Evolutionary conservation across 1,140 invertebrate genomes (phyloP).

Genomic region (Elysia chlorotica): DNA sequence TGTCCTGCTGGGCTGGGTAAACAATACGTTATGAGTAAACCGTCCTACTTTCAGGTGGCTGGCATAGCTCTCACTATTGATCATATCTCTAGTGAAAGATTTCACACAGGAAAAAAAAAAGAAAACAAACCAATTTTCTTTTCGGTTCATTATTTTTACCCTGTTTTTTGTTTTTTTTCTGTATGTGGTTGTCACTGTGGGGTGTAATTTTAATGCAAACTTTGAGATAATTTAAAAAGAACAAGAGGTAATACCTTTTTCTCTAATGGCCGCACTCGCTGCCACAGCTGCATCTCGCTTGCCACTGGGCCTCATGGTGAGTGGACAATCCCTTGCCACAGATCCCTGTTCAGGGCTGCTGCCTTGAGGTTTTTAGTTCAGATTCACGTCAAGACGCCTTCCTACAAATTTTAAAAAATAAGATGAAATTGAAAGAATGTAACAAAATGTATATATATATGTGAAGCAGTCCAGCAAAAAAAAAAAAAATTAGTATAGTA

Average conservation of each 20-base stretch:
- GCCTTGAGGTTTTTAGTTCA: neutral
- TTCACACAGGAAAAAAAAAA: neutral
- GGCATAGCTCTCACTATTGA: neutral
- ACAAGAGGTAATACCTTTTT: slow-evolving; percentile 9
- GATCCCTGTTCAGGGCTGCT: neutral
- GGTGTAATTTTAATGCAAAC: no score
- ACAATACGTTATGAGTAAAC: no score
- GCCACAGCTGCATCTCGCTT: slow-evolving; percentile 18
- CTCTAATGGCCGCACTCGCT: slow-evolving; percentile 8
- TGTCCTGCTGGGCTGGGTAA: no score
- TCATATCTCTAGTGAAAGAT: neutral
- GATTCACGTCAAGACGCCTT: slow-evolving; percentile 6
- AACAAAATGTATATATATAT: no score
- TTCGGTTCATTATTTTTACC: neutral
- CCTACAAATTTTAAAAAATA: neutral
- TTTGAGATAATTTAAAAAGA: neutral
- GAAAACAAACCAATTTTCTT: neutral
- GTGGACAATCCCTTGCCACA: neutral
- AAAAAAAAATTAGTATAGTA: neutral
- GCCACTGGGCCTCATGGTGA: slow-evolving; percentile 3
- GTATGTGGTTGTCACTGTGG: no score
- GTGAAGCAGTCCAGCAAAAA: no score
- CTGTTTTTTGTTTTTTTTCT: neutral
- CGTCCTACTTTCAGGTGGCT: no score
- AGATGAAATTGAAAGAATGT: neutral